A percentile compares a stretch with the other conserved stretches of the same genome.
phyloP scores from a whole-genome alignment of 2,888 invertebrate species.

The Dasypogon diadema region DNA sequence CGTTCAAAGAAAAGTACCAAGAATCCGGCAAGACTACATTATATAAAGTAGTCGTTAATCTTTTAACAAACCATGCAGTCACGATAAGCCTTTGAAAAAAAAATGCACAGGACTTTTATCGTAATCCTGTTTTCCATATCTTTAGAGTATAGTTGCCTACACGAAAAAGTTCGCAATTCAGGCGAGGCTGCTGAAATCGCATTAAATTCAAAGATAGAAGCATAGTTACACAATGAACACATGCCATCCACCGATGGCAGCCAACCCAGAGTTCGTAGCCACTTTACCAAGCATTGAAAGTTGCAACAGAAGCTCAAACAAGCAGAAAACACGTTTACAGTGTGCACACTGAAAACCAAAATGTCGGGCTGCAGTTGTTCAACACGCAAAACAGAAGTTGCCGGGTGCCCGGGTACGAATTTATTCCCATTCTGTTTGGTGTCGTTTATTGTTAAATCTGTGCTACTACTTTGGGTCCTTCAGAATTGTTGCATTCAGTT shows the following conservation, averaged over 20 bases:
- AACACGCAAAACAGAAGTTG: conserved; percentile 51
- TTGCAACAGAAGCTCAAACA: conserved; percentile 52
- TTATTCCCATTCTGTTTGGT: conserved; percentile 30
- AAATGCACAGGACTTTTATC: conserved; percentile 14
- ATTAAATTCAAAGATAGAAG: conserved; percentile 12
- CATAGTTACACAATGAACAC: neutral
- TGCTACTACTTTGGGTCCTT: conserved; percentile 9
- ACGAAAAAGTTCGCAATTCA: conserved; percentile 1
- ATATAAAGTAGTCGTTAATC: conserved; percentile 3
- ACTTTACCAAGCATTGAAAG: conserved; percentile 43
- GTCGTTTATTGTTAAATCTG: conserved; percentile 44
- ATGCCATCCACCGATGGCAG: neutral
- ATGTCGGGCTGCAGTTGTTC: conserved; percentile 44
- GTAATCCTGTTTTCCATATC: conserved; percentile 40
- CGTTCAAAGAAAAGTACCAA: too few species aligned
- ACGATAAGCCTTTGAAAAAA: conserved; percentile 6
- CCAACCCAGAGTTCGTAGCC: neutral
- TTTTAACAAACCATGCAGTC: conserved; percentile 16
- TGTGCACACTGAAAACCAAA: conserved; percentile 35
- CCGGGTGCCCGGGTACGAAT: conserved; percentile 22
- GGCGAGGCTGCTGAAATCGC: conserved; percentile 17
- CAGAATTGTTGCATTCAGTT: conserved; percentile 23
- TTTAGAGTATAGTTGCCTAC: neutral
- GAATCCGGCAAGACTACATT: too few species aligned
- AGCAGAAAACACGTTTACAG: conserved; percentile 51